Evolutionary conservation across 1,140 invertebrate species (phyloP).

Genomic region (Plectus sambesii): DNA sequence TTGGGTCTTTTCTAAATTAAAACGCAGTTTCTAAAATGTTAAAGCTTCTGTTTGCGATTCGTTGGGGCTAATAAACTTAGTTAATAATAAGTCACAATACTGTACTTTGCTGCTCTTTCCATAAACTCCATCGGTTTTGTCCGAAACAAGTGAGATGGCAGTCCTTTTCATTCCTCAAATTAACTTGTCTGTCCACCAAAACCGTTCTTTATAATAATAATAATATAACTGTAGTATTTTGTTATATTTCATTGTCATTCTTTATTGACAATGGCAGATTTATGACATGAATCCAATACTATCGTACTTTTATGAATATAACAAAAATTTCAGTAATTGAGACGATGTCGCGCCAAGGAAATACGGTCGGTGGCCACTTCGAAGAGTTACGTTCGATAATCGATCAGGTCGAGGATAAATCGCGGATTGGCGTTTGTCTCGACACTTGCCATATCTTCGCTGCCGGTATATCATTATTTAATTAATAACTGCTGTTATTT

Average conservation of each 20-base stretch:
- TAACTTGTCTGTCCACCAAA: no score
- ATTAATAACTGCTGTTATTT: no score
- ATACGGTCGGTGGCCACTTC: conserved; percentile 51
- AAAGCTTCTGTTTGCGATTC: no score
- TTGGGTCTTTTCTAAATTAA: neutral
- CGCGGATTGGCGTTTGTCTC: conserved; percentile 51
- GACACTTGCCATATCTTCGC: conserved; percentile 55
- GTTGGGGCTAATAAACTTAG: no score
- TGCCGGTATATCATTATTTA: conserved; percentile 51
- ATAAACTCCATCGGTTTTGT: no score
- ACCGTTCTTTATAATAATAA: no score
- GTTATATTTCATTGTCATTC: neutral
- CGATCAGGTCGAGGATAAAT: conserved; percentile 49
- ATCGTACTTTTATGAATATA: no score
- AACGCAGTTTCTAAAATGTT: conserved; percentile 9
- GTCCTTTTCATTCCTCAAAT: no score
- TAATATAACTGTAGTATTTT: no score
- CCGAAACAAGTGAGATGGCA: no score
- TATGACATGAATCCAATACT: neutral
- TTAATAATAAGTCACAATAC: no score
- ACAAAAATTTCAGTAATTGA: conserved; percentile 49
- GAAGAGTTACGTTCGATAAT: conserved; percentile 51
- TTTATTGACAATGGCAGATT: conserved; percentile 5
- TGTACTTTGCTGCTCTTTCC: no score
- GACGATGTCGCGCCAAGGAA: conserved; percentile 50